Base-by-base conservation (phyloP, 2,888 invertebrate genomes). In the Chrysolina americana region DNA sequence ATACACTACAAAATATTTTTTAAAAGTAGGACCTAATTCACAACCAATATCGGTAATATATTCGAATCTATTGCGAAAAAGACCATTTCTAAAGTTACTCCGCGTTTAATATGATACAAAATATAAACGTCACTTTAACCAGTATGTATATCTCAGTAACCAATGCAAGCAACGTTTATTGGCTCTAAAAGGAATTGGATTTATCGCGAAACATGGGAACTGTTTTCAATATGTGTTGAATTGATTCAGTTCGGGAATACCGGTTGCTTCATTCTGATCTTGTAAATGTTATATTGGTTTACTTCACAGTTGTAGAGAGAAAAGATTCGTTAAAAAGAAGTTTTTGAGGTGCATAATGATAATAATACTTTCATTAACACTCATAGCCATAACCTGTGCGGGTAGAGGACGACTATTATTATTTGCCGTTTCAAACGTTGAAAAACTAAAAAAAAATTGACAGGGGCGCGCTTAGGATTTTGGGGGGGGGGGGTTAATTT, bases 71-170 rank as follows among this genome's bases (percentile, higher is more conserved):
- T 59, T 9, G 50, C 59, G 59, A 36, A 23, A 28, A 59, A 23
- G n/a, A 28, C 8, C n/a, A 28, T 23, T 56, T 28, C 21, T 28
- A 28, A 63, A 63, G 41, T 41, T 15, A 3, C 11, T 59, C 8
- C n/a, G 28, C 23, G 23, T 6, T n/a, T 21, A 41, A 50, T 59
- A 47, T 59, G 65, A 64, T 56, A 69, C 68, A 70, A 65, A 65
- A 73, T 65, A 76, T 81, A 80, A 80, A 77, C 47, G 80, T 80
- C 80, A 77, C 53, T 74, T 75, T 80, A 81, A 81, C 75, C 69
- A 75, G 74, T 79, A 78, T 78, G 75, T 77, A 81, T 78, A 23
- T 71, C 71, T 69, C 78, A 79, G 78, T 79, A 78, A 76, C 68
- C 47, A 15, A 68, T 65, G 53, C 36, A 53, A n/a, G 53, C 19